These are phyloP conservation scores for Eupithecia subumbrata DNA, from an alignment of 2,888 invertebrate species.

Conservation along the genomic window DNA sequence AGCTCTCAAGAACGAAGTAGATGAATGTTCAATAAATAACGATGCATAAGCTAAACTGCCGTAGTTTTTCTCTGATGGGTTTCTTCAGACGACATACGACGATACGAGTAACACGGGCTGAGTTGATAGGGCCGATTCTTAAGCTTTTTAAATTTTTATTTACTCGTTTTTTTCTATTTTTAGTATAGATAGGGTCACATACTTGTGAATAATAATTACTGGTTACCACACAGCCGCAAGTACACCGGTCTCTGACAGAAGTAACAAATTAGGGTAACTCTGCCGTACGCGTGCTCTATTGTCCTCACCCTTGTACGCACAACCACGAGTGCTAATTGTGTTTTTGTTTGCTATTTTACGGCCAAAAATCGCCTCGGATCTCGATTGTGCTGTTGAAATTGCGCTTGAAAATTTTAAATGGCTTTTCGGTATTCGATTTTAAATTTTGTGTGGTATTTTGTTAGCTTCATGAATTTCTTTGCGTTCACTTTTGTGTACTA, in stretches of 20 bases:
- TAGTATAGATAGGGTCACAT: not conserved
- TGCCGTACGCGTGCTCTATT: conserved; percentile 64
- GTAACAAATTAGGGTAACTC: conserved; percentile 78
- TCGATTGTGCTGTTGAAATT: conserved; percentile 39
- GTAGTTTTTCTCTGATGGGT: no score
- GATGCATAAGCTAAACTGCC: no score
- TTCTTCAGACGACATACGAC: no score
- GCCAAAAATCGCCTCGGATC: conserved; percentile 59
- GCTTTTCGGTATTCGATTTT: not conserved
- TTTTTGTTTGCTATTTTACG: conserved; percentile 78
- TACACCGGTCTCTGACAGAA: conserved; percentile 65
- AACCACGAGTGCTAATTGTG: conserved; percentile 67
- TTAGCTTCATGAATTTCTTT: not conserved
- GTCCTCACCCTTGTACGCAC: conserved; percentile 59
- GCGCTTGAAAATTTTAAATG: conserved; percentile 5
- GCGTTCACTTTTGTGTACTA: not conserved
- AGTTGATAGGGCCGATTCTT: no score
- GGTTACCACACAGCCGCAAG: conserved; percentile 59
- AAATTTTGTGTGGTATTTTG: not conserved
- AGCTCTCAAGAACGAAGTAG: no score
- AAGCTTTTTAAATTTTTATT: no score
- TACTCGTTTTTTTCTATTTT: not conserved
- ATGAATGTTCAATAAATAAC: no score
- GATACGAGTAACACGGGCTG: no score
- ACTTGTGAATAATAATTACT: conserved; percentile 27